Conservation (phyloP, 2,113 vertebrate genomes). For the Calyptommatus sinebrachiatus region DNA sequence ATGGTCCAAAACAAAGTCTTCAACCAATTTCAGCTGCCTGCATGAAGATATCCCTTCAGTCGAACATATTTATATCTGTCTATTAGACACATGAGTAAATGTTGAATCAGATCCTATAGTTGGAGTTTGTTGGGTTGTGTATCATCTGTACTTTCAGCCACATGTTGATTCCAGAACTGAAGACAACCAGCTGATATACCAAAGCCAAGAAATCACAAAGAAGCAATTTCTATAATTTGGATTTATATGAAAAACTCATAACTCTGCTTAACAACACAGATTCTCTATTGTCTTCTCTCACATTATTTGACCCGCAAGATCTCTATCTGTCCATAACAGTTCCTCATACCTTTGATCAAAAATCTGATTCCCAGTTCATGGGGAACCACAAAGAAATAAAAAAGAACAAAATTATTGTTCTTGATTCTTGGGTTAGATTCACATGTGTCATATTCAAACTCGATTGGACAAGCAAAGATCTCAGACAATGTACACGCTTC, state of each 20-base stretch:
- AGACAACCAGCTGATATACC: neutral
- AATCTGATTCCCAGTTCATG: neutral
- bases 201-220: neutral
- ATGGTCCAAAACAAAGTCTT: too few species aligned
- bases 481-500: neutral
- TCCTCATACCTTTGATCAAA: too few species aligned
- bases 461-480: too few species aligned
- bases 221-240: neutral
- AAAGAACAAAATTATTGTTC: too few species aligned
- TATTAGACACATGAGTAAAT: too few species aligned
- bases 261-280: neutral
- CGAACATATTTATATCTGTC: neutral
- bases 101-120: neutral
- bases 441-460: neutral
- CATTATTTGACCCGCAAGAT: neutral
- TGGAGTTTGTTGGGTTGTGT: neutral
- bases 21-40: too few species aligned
- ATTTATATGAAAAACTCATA: neutral
- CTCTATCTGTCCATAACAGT: neutral
- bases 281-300: neutral
- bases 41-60: neutral
- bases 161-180: neutral
- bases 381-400: too few species aligned
- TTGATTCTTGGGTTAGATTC: neutral
- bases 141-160: neutral